A percentile compares a stretch with the other conserved stretches of the same genome.
phyloP scores from a whole-genome alignment of 2,797 vertebrate genomes.

The Rhyacichthys aspro region DNA sequence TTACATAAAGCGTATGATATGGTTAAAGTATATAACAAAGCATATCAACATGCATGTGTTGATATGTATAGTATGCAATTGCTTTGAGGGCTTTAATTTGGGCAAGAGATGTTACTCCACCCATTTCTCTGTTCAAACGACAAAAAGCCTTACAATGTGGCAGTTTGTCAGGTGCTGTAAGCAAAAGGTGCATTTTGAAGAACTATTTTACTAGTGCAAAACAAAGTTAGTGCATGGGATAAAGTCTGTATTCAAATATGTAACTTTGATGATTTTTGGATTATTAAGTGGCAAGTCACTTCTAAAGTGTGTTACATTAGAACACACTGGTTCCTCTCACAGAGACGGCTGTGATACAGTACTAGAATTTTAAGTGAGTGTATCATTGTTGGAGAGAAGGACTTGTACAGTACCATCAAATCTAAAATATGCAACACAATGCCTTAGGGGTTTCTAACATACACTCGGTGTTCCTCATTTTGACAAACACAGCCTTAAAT shows the following conservation, averaged over 20 bases:
- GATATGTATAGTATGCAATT: background rate
- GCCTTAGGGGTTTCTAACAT: no score
- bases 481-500: no score
- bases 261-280: background rate
- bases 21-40: conserved; percentile 4
- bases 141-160: background rate
- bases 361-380: conserved; percentile 36
- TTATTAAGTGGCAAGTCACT: conserved; percentile 13
- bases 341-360: conserved; percentile 42
- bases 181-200: conserved; percentile 10
- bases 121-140: background rate
- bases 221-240: conserved; percentile 14
- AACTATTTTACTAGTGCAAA: background rate
- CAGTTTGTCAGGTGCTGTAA: conserved; percentile 7
- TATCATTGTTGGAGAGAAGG: background rate
- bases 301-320: conserved; percentile 7
- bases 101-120: background rate
- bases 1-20: conserved; percentile 23
- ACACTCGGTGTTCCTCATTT: no score
- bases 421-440: no score
- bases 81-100: background rate
- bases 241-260: conserved; percentile 16
- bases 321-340: conserved; percentile 16
- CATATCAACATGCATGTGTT: background rate
- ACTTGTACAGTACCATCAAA: background rate